phyloP scores from a whole-genome alignment of 2,113 vertebrate genomes.

The Tragelaphus buxtoni region DNA sequence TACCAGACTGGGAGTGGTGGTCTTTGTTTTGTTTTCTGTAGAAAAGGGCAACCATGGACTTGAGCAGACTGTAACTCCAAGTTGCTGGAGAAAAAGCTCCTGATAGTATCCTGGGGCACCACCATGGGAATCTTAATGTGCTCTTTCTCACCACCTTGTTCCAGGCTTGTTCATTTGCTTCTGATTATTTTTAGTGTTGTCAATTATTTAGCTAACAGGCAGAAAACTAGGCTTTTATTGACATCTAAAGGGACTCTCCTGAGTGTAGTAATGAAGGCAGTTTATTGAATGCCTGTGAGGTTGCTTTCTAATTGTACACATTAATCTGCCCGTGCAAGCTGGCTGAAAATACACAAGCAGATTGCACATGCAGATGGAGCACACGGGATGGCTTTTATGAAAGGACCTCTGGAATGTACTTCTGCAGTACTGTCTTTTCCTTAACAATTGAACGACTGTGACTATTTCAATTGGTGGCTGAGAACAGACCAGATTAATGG shows the following conservation, averaged over 20 bases:
- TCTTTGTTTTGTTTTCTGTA: conserved; percentile 35
- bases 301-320: conserved; percentile 85
- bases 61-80: conserved; percentile 42
- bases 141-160: conserved; percentile 63
- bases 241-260: conserved; percentile 85
- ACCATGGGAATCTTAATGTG: not conserved
- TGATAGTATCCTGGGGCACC: not conserved
- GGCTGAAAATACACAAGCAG: conserved; percentile 85
- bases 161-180: conserved; percentile 78
- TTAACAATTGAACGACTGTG: conserved; percentile 78
- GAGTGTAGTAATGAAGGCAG: conserved; percentile 86
- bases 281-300: conserved; percentile 87
- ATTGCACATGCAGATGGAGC: conserved; percentile 83
- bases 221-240: conserved; percentile 87
- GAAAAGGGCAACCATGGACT: conserved; percentile 62
- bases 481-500: conserved; percentile 65
- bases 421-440: conserved; percentile 67
- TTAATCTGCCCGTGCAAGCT: conserved; percentile 86
- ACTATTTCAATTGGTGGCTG: conserved; percentile 61
- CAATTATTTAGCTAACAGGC: conserved; percentile 88
- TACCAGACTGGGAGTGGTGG: conserved; percentile 50
- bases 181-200: conserved; percentile 84
- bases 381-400: conserved; percentile 70
- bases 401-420: conserved; percentile 76
- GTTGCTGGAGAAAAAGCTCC: conserved; percentile 34